A percentile compares a stretch with the other conserved stretches of the same genome.
Conservation (phyloP, 2,113 vertebrate species). For the Mastomys natalensis region DNA sequence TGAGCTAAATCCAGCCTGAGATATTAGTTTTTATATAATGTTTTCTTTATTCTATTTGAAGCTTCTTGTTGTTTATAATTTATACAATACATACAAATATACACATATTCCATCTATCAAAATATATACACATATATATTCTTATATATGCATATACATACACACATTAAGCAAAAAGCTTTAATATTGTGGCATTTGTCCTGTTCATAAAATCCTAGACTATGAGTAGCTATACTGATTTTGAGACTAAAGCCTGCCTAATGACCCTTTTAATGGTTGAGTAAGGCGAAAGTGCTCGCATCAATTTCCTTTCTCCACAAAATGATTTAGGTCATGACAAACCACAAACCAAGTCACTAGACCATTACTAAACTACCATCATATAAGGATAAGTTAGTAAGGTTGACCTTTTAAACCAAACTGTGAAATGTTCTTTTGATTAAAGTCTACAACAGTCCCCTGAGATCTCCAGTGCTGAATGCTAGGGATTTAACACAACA, state of each 20-base stretch:
- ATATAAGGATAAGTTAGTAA: conserved; percentile 75
- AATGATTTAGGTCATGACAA: conserved; percentile 76
- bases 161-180: neutral
- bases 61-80: neutral
- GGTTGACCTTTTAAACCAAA: conserved; percentile 82
- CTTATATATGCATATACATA: too few relatives aligned
- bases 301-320: conserved; percentile 71
- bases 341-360: conserved; percentile 73
- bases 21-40: neutral
- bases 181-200: conserved; percentile 22
- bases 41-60: neutral
- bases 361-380: conserved; percentile 78
- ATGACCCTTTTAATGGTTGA: conserved; percentile 75
- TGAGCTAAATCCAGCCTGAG: neutral
- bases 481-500: conserved; percentile 78
- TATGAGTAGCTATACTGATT: neutral
- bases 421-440: conserved; percentile 81
- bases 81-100: neutral
- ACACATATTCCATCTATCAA: neutral
- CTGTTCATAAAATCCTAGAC: conserved; percentile 24
- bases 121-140: too few relatives aligned
- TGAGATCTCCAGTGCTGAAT: conserved; percentile 67
- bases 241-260: conserved; percentile 51
- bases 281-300: conserved; percentile 66
- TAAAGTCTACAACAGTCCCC: conserved; percentile 73